Base-by-base conservation (phyloP, 2,113 vertebrate genomes). In the Periophthalmus modestus region DNA sequence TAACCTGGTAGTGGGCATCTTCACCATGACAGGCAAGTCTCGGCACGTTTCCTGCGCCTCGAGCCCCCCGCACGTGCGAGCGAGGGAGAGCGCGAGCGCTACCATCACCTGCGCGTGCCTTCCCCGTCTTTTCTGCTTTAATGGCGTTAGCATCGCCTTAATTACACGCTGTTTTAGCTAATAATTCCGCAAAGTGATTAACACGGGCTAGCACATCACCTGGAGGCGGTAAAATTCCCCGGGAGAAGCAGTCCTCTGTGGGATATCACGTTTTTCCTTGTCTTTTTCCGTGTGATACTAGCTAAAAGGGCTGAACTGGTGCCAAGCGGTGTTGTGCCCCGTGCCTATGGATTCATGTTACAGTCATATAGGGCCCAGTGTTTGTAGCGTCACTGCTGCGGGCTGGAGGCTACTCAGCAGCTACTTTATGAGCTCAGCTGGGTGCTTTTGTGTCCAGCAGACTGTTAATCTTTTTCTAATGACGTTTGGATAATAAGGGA, bases 1-100 rank as follows among this genome's bases (percentile, higher is more conserved):
- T 72, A 87, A 61, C 67, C 80, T 87, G 74, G 85, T 82, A 23
- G 82, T 87, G 58, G 85, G 85, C 61, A 84, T 87, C 80, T 87
- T 87, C 74, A 84, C 85, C 71, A 87, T 87, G 85, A 87, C 85
- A 76, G 85, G 85, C 78, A 75, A 78, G 85, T 77, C 23, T 0
- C n/a, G 0, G 10, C 55, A 57, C 55, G 52, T 55, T n/a, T 9
- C 7, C 18, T 10, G 5, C 46, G 28, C 28, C 46, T 12, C 46
- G 46, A 47, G 46, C 46, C 12, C 12, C 48, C 47, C 2, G 48
- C 55, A 57, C 55, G 55, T 23, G 55, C 55, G 2, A 6, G 2
- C 16, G 15, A 3, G 2, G 46, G 1, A 3, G 2, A 18, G 48
- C 3, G 48, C 9, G 12, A n/a, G 55, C 1, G 55, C 55, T n/a